Evolutionary conservation across 2,888 invertebrate species (phyloP).

Genomic region (Automeris io): DNA sequence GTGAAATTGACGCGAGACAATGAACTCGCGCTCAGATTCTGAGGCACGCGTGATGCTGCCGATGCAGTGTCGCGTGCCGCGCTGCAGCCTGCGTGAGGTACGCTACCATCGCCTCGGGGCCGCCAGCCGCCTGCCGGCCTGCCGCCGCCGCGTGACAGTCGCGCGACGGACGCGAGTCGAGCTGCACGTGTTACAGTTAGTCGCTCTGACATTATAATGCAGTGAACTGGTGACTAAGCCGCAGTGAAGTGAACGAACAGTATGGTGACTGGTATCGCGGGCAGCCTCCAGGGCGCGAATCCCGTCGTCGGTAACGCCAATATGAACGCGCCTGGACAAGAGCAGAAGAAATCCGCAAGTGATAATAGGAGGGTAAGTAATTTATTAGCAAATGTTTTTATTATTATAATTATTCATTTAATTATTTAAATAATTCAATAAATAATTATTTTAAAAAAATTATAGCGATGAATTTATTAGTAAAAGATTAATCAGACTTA

Average conservation of each 20-base stretch:
- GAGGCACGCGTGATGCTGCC: constrained; percentile 40
- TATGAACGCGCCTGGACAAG: constrained; percentile 43
- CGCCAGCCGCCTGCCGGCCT: constrained; percentile 11
- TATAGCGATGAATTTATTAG: no score
- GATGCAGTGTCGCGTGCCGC: constrained; percentile 59
- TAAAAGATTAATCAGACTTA: no score
- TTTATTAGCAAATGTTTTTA: constrained; percentile 5
- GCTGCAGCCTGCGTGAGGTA: constrained; percentile 19
- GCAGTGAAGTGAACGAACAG: constrained; percentile 29
- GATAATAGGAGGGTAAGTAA: constrained; percentile 65
- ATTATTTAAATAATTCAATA: no score
- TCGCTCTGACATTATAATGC: constrained; percentile 26
- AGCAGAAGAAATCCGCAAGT: constrained; percentile 52
- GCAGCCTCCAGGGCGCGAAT: constrained; percentile 44
- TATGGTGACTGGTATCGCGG: constrained; percentile 66
- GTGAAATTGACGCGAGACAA: constrained; percentile 19
- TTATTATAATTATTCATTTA: neutral
- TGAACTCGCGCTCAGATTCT: constrained; percentile 27
- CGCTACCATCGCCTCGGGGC: constrained; percentile 14
- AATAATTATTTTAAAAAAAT: no score
- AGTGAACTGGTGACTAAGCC: constrained; percentile 29
- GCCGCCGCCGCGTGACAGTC: constrained; percentile 40
- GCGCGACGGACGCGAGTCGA: constrained; percentile 49
- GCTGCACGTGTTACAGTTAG: constrained; percentile 21
- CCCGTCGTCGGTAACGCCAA: constrained; percentile 34